phyloP scores from a whole-genome alignment of 2,113 vertebrate genomes.

The Calyptomena viridis region DNA sequence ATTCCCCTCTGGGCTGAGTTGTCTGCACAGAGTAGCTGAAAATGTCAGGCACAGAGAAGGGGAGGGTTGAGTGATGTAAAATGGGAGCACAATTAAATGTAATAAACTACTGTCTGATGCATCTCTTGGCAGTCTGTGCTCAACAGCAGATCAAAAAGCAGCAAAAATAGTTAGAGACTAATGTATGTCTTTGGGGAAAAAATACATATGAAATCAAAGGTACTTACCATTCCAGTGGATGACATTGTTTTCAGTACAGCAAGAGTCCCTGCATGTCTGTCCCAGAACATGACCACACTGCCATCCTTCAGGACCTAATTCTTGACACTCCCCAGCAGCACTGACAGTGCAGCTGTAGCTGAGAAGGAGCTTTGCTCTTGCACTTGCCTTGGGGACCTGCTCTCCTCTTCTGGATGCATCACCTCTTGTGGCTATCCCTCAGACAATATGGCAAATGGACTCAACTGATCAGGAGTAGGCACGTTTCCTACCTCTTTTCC shows the following conservation, averaged over 20 bases:
- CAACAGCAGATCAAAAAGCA: neutral
- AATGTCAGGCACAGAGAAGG: neutral
- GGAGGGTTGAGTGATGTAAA: neutral
- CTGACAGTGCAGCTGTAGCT: neutral
- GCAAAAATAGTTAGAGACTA: neutral
- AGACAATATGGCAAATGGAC: neutral
- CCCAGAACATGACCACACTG: neutral
- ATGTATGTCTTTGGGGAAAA: neutral
- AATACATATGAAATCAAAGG: neutral
- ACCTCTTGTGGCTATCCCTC: neutral
- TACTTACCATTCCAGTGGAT: neutral
- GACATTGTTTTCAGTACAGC: neutral
- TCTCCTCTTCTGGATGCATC: neutral
- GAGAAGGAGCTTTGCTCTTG: neutral
- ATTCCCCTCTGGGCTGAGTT: neutral
- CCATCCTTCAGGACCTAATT: neutral
- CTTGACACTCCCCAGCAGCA: neutral
- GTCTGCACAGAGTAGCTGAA: neutral
- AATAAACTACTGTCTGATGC: neutral
- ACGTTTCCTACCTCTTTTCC: neutral
- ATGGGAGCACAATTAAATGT: neutral
- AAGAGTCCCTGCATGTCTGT: neutral
- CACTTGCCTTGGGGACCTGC: neutral
- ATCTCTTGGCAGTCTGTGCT: neutral
- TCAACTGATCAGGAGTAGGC: rapidly evolving